Conservation (phyloP, 2,888 invertebrate species). For the Ornithoptera priamus region DNA sequence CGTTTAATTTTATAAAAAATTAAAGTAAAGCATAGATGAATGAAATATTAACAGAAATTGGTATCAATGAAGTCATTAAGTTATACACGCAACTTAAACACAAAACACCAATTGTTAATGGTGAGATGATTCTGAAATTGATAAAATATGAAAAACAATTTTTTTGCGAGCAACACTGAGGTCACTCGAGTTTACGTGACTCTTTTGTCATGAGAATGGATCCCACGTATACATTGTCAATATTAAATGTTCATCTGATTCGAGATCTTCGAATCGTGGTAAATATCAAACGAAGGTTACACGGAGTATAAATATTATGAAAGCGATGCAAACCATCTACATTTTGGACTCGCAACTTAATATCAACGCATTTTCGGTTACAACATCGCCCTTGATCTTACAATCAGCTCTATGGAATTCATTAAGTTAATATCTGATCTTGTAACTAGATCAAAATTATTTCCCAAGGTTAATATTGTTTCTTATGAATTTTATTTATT, state of each 20-base stretch:
- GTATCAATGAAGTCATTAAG: no score
- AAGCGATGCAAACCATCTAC: constrained; percentile 1
- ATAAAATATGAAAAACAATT: no score
- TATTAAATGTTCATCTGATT: background rate
- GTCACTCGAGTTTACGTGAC: background rate
- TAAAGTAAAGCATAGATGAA: no score
- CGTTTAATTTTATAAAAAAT: no score
- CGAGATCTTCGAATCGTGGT: background rate
- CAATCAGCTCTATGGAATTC: background rate
- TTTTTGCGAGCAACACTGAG: no score
- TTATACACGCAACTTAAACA: no score
- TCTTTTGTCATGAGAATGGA: background rate
- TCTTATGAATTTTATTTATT: no score
- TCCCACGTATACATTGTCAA: constrained; percentile 10
- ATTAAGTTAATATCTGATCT: background rate
- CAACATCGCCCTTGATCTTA: constrained; percentile 11
- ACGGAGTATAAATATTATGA: constrained; percentile 5
- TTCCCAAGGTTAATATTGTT: no score
- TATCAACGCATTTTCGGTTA: background rate
- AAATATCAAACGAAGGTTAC: constrained; percentile 12
- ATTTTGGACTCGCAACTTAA: background rate
- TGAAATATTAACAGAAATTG: no score
- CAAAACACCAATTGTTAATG: no score
- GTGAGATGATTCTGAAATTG: no score
- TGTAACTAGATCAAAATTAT: no score